These are phyloP conservation scores for Phenganax stokvisi DNA, from an alignment of 92 coral and sea anemone species.

Conservation along the genomic window DNA sequence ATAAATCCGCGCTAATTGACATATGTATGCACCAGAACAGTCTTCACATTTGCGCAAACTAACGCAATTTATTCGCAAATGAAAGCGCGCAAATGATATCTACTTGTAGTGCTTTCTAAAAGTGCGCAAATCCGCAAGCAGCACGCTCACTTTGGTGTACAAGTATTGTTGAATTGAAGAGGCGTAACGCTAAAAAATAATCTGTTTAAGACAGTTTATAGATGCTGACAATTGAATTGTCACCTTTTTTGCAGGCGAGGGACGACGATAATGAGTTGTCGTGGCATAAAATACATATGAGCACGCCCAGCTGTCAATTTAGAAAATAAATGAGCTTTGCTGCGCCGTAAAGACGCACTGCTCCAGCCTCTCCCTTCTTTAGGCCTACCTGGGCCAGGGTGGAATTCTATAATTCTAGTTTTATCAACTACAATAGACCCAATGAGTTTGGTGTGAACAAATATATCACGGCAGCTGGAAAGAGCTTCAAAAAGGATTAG, in stretches of 20 bases:
- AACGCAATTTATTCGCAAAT: neutral
- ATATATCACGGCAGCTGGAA: no score
- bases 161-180: constrained; percentile 28
- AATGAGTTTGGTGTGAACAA: no score
- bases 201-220: constrained; percentile 37
- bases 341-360: neutral
- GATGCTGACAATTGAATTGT: constrained; percentile 44
- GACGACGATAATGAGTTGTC: constrained; percentile 33
- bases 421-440: no score
- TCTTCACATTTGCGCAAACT: constrained; percentile 15
- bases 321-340: constrained; percentile 4
- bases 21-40: constrained; percentile 5
- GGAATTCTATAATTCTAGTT: no score
- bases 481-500: no score
- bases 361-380: no score
- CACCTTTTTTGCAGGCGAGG: constrained; percentile 40
- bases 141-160: constrained; percentile 13
- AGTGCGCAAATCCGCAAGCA: constrained; percentile 1
- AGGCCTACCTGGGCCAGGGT: no score
- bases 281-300: constrained; percentile 18
- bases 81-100: neutral
- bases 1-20: constrained; percentile 38
- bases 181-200: constrained; percentile 36
- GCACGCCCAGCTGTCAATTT: constrained; percentile 41
- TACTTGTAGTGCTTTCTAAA: neutral